phyloP scores from a whole-genome alignment of 1,140 invertebrate genomes.

The Mamestra configurata region DNA sequence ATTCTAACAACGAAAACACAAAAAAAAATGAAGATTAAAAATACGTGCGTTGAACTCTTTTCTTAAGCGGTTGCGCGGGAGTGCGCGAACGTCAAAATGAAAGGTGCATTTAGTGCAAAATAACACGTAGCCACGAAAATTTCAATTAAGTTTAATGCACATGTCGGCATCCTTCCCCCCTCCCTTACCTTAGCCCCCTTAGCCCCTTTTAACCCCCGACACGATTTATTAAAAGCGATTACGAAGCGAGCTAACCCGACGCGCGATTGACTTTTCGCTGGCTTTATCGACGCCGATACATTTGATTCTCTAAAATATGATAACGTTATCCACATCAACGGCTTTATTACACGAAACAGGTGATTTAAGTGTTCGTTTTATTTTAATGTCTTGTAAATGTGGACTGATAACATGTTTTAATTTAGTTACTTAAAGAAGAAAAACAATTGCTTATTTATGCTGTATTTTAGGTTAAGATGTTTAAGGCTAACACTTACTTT shows the following conservation, averaged over 20 bases:
- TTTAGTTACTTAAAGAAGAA: not conserved
- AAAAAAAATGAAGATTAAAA: not conserved
- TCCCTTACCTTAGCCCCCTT: conserved; percentile 35
- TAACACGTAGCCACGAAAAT: conserved; percentile 83
- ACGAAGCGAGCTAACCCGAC: conserved; percentile 63
- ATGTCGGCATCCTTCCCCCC: conserved; percentile 58
- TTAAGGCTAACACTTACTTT: not conserved
- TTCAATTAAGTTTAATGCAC: conserved; percentile 84
- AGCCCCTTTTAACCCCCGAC: conserved; percentile 48
- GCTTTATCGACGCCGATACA: conserved; percentile 67
- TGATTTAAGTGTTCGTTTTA: conserved; percentile 42
- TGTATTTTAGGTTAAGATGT: not conserved
- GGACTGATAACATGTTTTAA: not conserved
- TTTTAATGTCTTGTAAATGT: conserved; percentile 36
- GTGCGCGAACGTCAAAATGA: conserved; percentile 67
- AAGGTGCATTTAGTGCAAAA: conserved; percentile 83
- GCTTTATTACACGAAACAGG: conserved; percentile 44
- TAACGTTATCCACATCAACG: conserved; percentile 31
- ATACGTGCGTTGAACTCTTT: conserved; percentile 76
- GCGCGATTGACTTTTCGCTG: conserved; percentile 66
- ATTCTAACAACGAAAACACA: not conserved
- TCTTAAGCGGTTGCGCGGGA: conserved; percentile 53
- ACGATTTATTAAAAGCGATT: conserved; percentile 79
- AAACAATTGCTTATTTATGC: not conserved
- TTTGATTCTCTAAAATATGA: conserved; percentile 66